These are phyloP conservation scores for Mastomys coucha DNA, from an alignment of 2,113 vertebrate species.

Conservation along the genomic window DNA sequence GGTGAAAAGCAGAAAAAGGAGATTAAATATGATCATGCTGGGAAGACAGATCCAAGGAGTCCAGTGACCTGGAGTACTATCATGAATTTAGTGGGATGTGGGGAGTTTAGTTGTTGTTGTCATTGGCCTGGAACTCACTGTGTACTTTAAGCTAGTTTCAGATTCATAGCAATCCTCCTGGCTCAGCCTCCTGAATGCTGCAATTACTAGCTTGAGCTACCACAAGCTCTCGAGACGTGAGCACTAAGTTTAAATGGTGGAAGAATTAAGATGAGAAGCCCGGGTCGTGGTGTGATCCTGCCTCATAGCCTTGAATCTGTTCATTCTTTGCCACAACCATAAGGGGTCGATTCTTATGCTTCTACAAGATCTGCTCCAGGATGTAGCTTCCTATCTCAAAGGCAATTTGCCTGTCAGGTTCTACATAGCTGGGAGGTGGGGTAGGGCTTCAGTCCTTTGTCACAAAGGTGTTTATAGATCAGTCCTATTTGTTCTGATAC, in stretches of 20 bases:
- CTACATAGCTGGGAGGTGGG: background rate
- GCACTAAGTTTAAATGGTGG: background rate
- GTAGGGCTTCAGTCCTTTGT: background rate
- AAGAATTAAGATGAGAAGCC: background rate
- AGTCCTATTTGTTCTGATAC: background rate
- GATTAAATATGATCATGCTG: background rate
- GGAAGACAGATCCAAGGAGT: background rate
- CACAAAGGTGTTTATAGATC: background rate
- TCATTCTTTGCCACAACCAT: too few species aligned
- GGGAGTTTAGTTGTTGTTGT: background rate
- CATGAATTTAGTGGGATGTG: background rate
- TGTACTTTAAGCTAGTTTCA: background rate
- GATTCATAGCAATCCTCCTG: background rate
- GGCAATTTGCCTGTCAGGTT: background rate
- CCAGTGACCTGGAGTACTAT: too few species aligned
- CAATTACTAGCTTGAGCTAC: background rate
- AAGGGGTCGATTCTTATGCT: background rate
- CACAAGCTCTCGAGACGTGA: background rate
- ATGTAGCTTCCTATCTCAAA: background rate
- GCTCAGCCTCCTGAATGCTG: background rate
- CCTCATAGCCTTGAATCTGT: background rate
- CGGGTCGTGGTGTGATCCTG: background rate
- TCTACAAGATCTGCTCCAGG: background rate
- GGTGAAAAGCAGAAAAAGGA: background rate
- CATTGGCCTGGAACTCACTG: background rate